These are phyloP conservation scores for Peucedramus taeniatus DNA, from an alignment of 2,113 vertebrate genomes.

Conservation along the genomic window DNA sequence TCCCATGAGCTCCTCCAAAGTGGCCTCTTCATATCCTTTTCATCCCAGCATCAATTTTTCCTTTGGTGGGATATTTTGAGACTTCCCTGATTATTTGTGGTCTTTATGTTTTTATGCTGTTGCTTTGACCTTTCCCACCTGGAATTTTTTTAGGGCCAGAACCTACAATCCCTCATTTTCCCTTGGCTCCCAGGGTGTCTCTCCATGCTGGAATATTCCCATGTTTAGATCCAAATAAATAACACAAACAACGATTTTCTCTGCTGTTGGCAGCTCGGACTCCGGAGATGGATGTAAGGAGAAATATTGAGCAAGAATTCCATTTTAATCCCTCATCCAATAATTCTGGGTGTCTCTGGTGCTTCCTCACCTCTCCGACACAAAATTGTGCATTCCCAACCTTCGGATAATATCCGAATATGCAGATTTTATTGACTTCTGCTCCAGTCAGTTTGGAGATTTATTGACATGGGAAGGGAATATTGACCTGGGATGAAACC, in stretches of 20 bases:
- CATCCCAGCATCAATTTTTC: neutral
- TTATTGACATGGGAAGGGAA: conserved; percentile 60
- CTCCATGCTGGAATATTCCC: neutral
- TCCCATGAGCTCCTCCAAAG: neutral
- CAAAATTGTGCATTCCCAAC: neutral
- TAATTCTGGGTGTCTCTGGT: neutral
- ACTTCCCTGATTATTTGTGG: neutral
- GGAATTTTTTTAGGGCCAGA: neutral
- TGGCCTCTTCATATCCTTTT: neutral
- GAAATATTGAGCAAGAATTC: conserved; percentile 25
- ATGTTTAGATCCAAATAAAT: neutral
- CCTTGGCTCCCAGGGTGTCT: neutral
- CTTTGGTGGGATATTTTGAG: neutral
- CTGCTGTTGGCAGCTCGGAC: neutral
- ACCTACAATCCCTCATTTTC: neutral
- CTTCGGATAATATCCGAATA: conserved; percentile 34
- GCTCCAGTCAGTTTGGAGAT: conserved; percentile 53
- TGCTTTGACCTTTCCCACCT: neutral
- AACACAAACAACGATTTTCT: neutral
- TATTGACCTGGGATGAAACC: conserved; percentile 67
- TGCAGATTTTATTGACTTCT: conserved; percentile 64
- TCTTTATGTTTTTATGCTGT: neutral
- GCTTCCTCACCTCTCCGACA: neutral
- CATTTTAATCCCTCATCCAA: conserved; percentile 18
- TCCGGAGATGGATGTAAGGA: neutral